Evolutionary conservation across 1,140 invertebrate genomes (phyloP).

Genomic region (Pteromalus puparum): DNA sequence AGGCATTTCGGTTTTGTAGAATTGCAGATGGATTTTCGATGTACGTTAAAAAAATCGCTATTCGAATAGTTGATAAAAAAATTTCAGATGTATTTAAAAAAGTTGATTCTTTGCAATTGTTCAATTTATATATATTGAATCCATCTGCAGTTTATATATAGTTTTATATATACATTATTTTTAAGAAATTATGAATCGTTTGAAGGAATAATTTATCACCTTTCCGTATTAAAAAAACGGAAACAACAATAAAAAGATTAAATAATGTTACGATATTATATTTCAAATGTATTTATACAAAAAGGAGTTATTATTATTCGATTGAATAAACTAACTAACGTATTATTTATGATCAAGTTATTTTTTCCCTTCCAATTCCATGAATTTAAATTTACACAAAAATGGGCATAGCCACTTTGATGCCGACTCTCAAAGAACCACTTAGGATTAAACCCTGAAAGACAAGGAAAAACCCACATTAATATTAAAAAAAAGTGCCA

Average conservation of each 20-base stretch:
- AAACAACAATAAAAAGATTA: conserved; percentile 5
- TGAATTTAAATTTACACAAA: background rate
- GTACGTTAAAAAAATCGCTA: background rate
- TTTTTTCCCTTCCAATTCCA: background rate
- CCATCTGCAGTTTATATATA: conserved; percentile 15
- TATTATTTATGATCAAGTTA: background rate
- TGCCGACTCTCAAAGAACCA: background rate
- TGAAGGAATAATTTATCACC: conserved; percentile 18
- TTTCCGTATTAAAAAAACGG: background rate
- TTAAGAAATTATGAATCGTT: conserved; percentile 24
- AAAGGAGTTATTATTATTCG: conserved; percentile 30
- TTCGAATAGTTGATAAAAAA: background rate
- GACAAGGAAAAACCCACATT: background rate
- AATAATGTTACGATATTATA: conserved; percentile 28
- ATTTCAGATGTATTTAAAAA: conserved; percentile 4
- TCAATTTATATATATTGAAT: conserved; percentile 39
- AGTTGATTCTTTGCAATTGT: conserved; percentile 12
- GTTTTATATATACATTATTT: conserved; percentile 47
- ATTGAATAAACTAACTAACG: conserved; percentile 47
- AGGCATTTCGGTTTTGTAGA: conserved; percentile 19
- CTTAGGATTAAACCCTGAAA: too few relatives aligned
- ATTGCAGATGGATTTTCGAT: conserved; percentile 25
- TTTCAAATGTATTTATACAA: conserved; percentile 38
- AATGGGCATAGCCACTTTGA: background rate
- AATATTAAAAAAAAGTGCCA: background rate